Conservation (phyloP, 92 coral and sea anemone species). For the Hydrozoanthus gracilis region DNA sequence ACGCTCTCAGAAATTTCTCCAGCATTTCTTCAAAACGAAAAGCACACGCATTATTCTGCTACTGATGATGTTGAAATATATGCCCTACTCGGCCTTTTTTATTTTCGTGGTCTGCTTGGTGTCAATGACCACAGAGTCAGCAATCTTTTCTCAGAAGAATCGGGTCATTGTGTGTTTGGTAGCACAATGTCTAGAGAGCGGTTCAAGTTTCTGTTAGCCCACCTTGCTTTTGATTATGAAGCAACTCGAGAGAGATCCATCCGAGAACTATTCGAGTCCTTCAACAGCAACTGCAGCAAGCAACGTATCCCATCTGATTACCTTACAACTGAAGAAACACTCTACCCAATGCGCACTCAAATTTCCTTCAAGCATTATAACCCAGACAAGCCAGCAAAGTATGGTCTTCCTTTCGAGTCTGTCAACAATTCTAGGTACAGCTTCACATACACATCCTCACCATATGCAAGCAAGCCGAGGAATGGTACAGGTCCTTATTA, state of each 20-base stretch:
- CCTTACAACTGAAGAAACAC: constrained; percentile 6
- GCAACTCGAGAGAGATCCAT: constrained; percentile 7
- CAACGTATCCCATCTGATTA: constrained; percentile 18
- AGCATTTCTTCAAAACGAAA: constrained; percentile 9
- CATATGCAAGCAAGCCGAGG: not conserved
- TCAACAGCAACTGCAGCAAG: constrained; percentile 19
- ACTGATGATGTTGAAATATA: constrained; percentile 2
- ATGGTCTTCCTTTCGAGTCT: constrained; percentile 1
- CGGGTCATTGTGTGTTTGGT: not conserved
- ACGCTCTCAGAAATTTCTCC: no score
- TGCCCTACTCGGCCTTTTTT: not conserved
- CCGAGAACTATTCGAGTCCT: constrained; percentile 31
- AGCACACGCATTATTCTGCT: not conserved
- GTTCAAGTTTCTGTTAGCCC: constrained; percentile 26
- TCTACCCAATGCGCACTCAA: constrained; percentile 12
- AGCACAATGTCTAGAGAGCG: constrained; percentile 41
- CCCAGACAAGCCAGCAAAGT: not conserved
- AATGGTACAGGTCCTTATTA: not conserved
- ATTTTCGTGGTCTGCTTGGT: constrained; percentile 1
- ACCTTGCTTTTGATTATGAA: constrained; percentile 40
- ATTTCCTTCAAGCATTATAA: not conserved
- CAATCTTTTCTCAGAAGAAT: not conserved
- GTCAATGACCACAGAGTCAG: constrained; percentile 7
- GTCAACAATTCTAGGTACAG: constrained; percentile 2
- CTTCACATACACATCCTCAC: constrained; percentile 2